Percentiles rank a stretch among this genome's conserved stretches.
These are phyloP conservation scores for Allenopithecus nigroviridis DNA, from an alignment of 2,797 vertebrate genomes.

Conservation along the genomic window DNA sequence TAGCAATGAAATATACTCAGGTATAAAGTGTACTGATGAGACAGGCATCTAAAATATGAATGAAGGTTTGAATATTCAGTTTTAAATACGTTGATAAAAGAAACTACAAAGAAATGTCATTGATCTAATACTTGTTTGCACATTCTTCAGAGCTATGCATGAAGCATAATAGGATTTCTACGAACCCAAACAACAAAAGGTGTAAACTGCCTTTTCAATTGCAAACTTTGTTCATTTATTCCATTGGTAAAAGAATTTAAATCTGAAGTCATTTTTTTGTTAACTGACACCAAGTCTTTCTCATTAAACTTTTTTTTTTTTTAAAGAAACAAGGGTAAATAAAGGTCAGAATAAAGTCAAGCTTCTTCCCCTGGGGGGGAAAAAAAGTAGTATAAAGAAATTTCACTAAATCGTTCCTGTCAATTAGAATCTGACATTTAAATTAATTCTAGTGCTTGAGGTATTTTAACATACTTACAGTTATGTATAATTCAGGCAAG, in stretches of 20 bases:
- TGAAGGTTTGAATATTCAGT: slow-evolving; percentile 87
- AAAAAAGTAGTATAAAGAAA: slow-evolving; percentile 45
- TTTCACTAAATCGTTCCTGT: slow-evolving; percentile 64
- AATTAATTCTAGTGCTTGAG: slow-evolving; percentile 52
- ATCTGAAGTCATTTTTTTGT: slow-evolving; percentile 83
- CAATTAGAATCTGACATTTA: slow-evolving; percentile 63
- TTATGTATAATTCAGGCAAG: slow-evolving; percentile 37
- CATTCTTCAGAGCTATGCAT: slow-evolving; percentile 84
- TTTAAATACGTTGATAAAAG: slow-evolving; percentile 85
- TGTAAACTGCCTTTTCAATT: slow-evolving; percentile 89
- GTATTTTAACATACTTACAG: slow-evolving; percentile 26
- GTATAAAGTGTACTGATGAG: slow-evolving; percentile 77
- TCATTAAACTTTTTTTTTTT: slow-evolving; percentile 69
- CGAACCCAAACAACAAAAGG: slow-evolving; percentile 86
- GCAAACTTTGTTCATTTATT: slow-evolving; percentile 88
- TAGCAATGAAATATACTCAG: slow-evolving; percentile 74
- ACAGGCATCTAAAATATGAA: slow-evolving; percentile 85
- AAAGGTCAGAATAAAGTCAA: slow-evolving; percentile 82
- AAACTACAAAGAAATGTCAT: slow-evolving; percentile 83
- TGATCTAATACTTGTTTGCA: slow-evolving; percentile 87
- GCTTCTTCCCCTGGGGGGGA: slow-evolving; percentile 57
- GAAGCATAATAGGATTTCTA: slow-evolving; percentile 87
- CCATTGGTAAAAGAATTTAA: slow-evolving; percentile 84
- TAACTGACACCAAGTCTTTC: slow-evolving; percentile 79
- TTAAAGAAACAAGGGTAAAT: slow-evolving; percentile 78